Conservation (phyloP, 2,797 vertebrate genomes). For the Enteromius radiatus region DNA sequence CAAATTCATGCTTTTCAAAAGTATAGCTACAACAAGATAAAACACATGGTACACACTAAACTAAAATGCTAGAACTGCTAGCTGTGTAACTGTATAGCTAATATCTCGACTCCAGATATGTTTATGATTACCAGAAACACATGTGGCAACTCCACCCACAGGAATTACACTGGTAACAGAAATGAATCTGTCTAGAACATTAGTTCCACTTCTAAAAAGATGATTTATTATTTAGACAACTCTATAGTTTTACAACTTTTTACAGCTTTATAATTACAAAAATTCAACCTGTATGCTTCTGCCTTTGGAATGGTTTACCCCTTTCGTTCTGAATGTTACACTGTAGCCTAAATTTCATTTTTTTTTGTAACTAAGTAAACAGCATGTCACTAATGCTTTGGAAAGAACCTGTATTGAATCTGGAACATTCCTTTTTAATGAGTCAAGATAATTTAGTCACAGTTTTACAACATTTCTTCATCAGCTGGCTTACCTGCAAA, state of each 20-base stretch:
- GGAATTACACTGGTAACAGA: neutral
- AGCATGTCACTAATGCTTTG: neutral
- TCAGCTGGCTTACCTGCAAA: neutral
- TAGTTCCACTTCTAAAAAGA: neutral
- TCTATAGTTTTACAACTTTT: neutral
- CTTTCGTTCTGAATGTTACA: neutral
- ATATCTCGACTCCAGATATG: neutral
- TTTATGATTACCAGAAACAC: neutral
- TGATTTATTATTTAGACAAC: neutral
- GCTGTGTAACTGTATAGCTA: neutral
- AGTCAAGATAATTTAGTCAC: conserved; percentile 7
- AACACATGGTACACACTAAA: neutral
- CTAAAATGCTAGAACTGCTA: neutral
- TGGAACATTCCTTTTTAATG: neutral
- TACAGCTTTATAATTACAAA: conserved; percentile 7
- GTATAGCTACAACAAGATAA: neutral
- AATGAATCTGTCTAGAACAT: neutral
- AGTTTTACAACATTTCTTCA: conserved; percentile 22
- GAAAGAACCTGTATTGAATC: neutral
- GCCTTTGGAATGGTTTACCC: neutral
- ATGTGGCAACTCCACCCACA: neutral
- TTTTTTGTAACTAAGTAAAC: neutral
- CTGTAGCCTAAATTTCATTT: neutral
- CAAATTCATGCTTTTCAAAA: neutral
- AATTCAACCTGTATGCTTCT: neutral